Evolutionary conservation across 2,113 vertebrate species (phyloP), one percentile per base, ranked within the genome.

Genomic region (Siniperca knerii): DNA sequence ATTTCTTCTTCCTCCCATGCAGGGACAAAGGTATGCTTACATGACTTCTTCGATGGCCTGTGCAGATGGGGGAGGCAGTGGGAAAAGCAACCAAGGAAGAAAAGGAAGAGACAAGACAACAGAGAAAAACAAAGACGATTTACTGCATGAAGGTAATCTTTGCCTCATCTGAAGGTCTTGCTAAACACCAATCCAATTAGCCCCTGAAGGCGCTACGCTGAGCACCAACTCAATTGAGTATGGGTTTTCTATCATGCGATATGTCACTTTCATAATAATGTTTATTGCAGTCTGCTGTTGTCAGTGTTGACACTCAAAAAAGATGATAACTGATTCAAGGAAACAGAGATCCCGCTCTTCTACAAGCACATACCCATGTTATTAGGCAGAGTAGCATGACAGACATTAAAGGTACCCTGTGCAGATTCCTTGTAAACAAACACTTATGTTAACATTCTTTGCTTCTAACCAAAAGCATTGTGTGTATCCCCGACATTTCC

Each of bases 131-230:
- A 95, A 95, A 96, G 90, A 92, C 84, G 92, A 92, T 95, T 95
- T 96, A 90, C 95, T 94, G 93, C 94, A 94, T 92, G 92, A 86
- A 88, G 82, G 93, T 90, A 87, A 92, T 94, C 92, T 92, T 88
- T 92, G 92, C 86, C 89, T 95, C 91, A 93, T 94, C 92, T 89
- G 86, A 86, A 92, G 94, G 93, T 96, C 93, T 94, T 94, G 94
- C 95, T 95, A 95, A 96, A 96, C 95, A 95, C 92, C 94, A 89
- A 95, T 95, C 93, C 95, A 95, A 95, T 96, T 96, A 96, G 94
- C 92, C 95, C 92, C 94, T 52, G 80, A 93, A 92, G 94, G 93
- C 88, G 62, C 86, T 75, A 86, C 87, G 73, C 79, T 89, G 77
- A 92, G 90, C 91, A 92, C 74, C 89, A 80, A 92, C 91, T 93